Base-by-base conservation (phyloP, 2,797 vertebrate species). In the Alcedo atthis region DNA sequence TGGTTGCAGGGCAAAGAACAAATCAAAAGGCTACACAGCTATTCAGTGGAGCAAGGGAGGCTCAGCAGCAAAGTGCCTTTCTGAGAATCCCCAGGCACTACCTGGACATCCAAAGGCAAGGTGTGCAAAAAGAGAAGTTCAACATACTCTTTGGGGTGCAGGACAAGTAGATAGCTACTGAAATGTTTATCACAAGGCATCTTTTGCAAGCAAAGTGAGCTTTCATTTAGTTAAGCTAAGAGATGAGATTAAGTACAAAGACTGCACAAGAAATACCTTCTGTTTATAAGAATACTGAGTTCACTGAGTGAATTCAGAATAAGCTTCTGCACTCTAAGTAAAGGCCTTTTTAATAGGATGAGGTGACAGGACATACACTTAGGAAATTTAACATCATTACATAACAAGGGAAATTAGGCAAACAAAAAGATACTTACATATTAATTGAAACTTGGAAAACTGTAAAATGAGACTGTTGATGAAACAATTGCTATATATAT, bases 1-100 rank as follows among this genome's bases (percentile, higher is more conserved):
- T 22, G 55, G 78, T 79, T 91, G 43, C 83, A 89, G 77, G 71
- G 49, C 92, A 88, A 58, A 80, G 68, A 94, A 92, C 75, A 90
- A 62, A 90, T 81, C 67, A 81, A 63, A 85, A 85, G 57, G 64
- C 83, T 82, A 42, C 14, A 24, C 4, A 87, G 82, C 48, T 67
- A 53, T 24, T 85, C 55, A 92, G 46, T 59, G 73, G 45, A 10
- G 48, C 79, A 77, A 86, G 45, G 48, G 43, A 88, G 14, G 78
- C 46, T 81, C 18, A 77, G 77, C 54, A 88, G 81, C 57, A 42
- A 82, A 89, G 63, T 15, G 17, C 24, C 32, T 37, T 37, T 74
- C 63, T 25, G 32, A 69, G n/a, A 89, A 48, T 66, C 58, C 71
- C 62, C 62, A 62, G 5, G 73, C 12, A n/a, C 54, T 62, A 12